Evolutionary conservation across 2,888 invertebrate species (phyloP).

Genomic region (Ormia ochracea): DNA sequence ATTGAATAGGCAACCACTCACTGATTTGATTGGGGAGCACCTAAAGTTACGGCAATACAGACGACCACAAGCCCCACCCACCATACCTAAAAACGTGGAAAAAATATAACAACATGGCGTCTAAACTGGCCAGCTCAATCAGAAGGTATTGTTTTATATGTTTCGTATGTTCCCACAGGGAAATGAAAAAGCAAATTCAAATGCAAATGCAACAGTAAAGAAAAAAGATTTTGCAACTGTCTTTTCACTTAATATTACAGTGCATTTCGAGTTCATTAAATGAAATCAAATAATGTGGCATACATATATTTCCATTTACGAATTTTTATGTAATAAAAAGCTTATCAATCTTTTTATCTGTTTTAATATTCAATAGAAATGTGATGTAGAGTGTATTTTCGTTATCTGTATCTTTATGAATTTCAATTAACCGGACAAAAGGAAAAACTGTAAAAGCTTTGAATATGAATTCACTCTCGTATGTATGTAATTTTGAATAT

Average conservation of each 20-base stretch:
- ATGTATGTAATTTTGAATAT: not conserved
- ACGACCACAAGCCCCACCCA: conserved; percentile 59
- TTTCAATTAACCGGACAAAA: not conserved
- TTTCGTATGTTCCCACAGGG: not conserved
- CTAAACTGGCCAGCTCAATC: not conserved
- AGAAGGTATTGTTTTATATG: not conserved
- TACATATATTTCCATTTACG: too few relatives aligned
- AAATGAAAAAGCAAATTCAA: not conserved
- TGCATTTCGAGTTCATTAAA: too few relatives aligned
- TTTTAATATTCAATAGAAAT: not conserved
- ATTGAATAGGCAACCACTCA: conserved; percentile 27
- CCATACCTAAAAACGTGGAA: conserved; percentile 14
- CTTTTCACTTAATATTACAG: too few relatives aligned
- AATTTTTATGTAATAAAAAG: too few relatives aligned
- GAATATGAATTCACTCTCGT: too few relatives aligned
- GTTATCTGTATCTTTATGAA: not conserved
- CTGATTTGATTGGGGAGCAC: conserved; percentile 55
- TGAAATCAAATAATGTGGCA: too few relatives aligned
- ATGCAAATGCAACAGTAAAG: not conserved
- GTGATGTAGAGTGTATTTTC: not conserved
- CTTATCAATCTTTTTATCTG: not conserved
- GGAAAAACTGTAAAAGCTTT: not conserved
- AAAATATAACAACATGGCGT: conserved; percentile 56
- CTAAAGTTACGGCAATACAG: conserved; percentile 5
- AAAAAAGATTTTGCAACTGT: too few relatives aligned